phyloP scores from a whole-genome alignment of 2,797 vertebrate species.

The Siniperca undulata region DNA sequence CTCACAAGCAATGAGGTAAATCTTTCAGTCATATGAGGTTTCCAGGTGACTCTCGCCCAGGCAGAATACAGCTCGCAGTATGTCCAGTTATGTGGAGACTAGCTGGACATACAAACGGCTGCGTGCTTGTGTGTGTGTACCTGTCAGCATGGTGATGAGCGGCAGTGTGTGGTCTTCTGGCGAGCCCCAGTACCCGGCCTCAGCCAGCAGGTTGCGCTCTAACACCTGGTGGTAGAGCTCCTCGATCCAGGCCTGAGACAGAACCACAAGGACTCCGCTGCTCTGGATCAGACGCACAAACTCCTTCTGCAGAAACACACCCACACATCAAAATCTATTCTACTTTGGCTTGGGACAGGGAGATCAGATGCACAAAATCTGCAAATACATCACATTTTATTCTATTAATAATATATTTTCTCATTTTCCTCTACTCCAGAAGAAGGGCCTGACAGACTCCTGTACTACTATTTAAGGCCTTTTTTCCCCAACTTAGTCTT shows the following conservation, averaged over 20 bases:
- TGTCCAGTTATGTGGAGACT: no score
- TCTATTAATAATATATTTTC: no score
- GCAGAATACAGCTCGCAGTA: neutral
- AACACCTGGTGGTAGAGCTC: conserved; percentile 95
- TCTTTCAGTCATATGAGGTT: neutral
- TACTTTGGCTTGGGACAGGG: no score
- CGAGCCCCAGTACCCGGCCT: conserved; percentile 94
- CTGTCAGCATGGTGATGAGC: conserved; percentile 94
- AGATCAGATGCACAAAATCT: neutral
- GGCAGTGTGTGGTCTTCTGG: conserved; percentile 89
- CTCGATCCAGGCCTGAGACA: conserved; percentile 96
- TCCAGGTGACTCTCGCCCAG: neutral
- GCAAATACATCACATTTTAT: neutral
- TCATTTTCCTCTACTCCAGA: neutral
- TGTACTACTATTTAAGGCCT: neutral
- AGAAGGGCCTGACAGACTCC: neutral
- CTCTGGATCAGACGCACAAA: conserved; percentile 94
- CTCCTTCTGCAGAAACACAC: conserved; percentile 88
- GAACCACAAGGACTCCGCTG: conserved; percentile 93
- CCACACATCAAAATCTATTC: neutral
- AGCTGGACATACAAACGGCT: neutral
- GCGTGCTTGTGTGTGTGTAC: conserved; percentile 73
- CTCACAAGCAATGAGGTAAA: neutral
- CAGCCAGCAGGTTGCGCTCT: conserved; percentile 93
- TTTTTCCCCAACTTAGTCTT: neutral